Conservation (phyloP, 1,140 invertebrate species). For the Hormaphis cornu region DNA sequence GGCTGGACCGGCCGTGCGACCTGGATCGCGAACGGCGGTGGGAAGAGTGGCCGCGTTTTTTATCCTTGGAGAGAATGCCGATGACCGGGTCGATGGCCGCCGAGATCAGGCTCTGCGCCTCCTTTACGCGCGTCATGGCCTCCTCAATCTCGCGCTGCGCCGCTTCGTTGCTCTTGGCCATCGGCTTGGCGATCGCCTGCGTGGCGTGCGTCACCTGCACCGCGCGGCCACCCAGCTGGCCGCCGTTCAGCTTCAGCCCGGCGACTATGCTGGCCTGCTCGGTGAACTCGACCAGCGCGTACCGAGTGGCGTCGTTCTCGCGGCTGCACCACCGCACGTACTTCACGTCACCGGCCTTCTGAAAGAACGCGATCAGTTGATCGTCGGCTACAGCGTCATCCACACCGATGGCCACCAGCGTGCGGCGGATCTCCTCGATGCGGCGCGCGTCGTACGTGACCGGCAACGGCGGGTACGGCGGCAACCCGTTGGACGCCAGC, state of each 20-base stretch:
- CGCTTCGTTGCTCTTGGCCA: slow-evolving; percentile 87
- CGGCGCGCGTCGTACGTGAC: slow-evolving; percentile 78
- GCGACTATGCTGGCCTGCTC: slow-evolving; percentile 81
- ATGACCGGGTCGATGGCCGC: slow-evolving; percentile 85
- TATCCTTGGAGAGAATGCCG: slow-evolving; percentile 72
- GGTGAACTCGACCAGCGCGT: slow-evolving; percentile 86
- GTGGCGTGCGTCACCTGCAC: slow-evolving; percentile 73
- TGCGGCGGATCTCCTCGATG: slow-evolving; percentile 93
- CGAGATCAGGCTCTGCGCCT: slow-evolving; percentile 86
- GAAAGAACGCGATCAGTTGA: slow-evolving; percentile 77
- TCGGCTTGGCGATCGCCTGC: slow-evolving; percentile 82
- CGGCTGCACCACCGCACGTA: slow-evolving; percentile 85
- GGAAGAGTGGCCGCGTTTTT: slow-evolving; percentile 51
- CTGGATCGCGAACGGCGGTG: slow-evolving; percentile 39
- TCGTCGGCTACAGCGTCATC: slow-evolving; percentile 58
- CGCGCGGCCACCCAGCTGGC: slow-evolving; percentile 53
- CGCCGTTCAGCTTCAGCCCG: slow-evolving; percentile 79
- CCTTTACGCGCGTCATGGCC: slow-evolving; percentile 91
- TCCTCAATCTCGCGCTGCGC: slow-evolving; percentile 92
- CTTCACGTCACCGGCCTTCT: slow-evolving; percentile 83
- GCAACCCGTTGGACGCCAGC: slow-evolving; percentile 70
- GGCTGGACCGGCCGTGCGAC: slow-evolving; percentile 47
- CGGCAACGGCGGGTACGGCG: slow-evolving; percentile 85
- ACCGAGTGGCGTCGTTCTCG: slow-evolving; percentile 60
- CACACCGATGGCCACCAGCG: slow-evolving; percentile 71